Base-by-base conservation (phyloP, 2,797 vertebrate species). In the Taeniopygia guttata region DNA sequence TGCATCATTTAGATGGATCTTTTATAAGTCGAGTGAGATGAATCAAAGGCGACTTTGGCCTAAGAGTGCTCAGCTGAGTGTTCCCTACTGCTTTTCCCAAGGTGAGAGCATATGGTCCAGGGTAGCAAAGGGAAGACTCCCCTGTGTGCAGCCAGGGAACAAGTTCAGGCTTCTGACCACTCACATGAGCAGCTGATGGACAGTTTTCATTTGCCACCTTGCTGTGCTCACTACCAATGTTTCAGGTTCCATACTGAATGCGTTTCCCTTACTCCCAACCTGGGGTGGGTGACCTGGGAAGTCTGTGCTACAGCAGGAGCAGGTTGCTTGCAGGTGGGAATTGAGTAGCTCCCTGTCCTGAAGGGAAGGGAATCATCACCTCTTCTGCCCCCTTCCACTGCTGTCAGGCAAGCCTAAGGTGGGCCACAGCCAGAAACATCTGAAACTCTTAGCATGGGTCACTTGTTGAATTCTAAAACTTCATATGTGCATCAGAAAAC, bases 121-220 rank as follows among this genome's bases (percentile, higher is more conserved):
- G 70, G 13, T 2, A 54, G 74, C 45, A 84, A 54, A 70, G 2
- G 1, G 67, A 29, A 67, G 56, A 36, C 17, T 7, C 32, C 2
- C 0, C 16, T 1, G 1, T 1, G 3, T 40, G 15, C 54, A 84
- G 30, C n/a, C 68, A 48, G 59, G 3, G 2, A 43, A 21, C 0
- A 5, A 45, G 43, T 34, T 84, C 30, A 59, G 46, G 25, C 16
- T 86, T 40, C 58, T 64, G 45, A 1, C 3, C n/a, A 6, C 45
- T 77, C 54, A 36, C n/a, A 5, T 0, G 0, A 76, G 58, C 63
- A 19, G n/a, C 60, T 79, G 51, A 42, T 29, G 55, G 43, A 45
- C 21, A 23, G 32, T 49, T 84, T 76, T 40, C n/a, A 13, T 82
- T n/a, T 77, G 30, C 36, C 38, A 34, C 13, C 25, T 75, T 32